A percentile compares a stretch with the other conserved stretches of the same genome.
phyloP scores from a whole-genome alignment of 2,888 invertebrate genomes.

The Dugesia japonica region DNA sequence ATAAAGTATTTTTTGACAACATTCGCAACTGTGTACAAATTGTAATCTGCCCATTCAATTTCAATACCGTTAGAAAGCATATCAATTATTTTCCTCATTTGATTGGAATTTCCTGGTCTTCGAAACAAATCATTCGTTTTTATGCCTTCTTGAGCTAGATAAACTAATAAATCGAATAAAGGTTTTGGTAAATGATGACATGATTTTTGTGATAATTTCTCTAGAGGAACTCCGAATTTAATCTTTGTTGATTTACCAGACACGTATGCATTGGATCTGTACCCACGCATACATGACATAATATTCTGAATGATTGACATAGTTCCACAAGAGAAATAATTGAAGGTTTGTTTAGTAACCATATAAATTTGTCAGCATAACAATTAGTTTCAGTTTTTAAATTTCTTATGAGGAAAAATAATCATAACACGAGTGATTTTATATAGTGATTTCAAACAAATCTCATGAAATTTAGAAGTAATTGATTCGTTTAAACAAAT shows the following conservation, averaged over 20 bases:
- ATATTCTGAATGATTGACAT: constrained; percentile 5
- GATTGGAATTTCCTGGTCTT: background rate
- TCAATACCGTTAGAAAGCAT: background rate
- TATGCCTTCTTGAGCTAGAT: background rate
- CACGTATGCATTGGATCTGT: background rate
- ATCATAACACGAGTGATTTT: background rate
- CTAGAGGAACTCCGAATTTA: constrained; percentile 20
- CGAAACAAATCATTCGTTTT: constrained; percentile 20
- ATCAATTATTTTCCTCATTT: background rate
- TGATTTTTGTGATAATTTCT: background rate
- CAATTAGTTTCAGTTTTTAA: background rate
- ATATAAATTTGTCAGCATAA: background rate
- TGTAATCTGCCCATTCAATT: background rate
- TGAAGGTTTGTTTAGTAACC: background rate
- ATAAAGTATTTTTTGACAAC: constrained; percentile 14
- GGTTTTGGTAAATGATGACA: constrained; percentile 20
- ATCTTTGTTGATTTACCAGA: background rate
- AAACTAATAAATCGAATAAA: constrained; percentile 16
- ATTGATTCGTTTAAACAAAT: constrained; percentile 14
- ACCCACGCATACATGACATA: background rate
- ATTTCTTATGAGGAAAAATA: background rate
- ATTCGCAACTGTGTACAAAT: background rate
- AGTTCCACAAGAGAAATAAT: too few relatives aligned
- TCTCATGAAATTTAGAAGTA: background rate
- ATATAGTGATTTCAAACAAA: background rate